Percentiles rank a stretch among this genome's conserved stretches.
Evolutionary conservation across 2,888 invertebrate species (phyloP).

Genomic region (Poecilobothrus nobilitatus): DNA sequence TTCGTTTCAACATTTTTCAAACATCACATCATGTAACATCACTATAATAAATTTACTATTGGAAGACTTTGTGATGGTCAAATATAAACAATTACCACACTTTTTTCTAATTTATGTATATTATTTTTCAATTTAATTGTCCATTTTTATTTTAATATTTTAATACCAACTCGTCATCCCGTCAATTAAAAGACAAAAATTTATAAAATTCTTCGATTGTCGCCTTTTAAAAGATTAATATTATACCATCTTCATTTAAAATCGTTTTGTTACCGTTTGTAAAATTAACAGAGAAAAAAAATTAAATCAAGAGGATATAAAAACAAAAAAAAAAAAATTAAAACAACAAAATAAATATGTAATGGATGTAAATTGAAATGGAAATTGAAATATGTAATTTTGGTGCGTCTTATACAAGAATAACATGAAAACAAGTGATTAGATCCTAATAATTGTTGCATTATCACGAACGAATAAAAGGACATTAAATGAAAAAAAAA

Average conservation of each 20-base stretch:
- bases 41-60: too few relatives aligned
- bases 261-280: neutral
- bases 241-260: neutral
- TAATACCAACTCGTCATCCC: neutral
- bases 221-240: neutral
- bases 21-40: too few relatives aligned
- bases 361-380: too few relatives aligned
- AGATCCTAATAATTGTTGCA: neutral
- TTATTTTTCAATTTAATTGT: too few relatives aligned
- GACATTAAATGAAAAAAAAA: neutral
- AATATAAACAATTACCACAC: too few relatives aligned
- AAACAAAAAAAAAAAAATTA: too few relatives aligned
- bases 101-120: too few relatives aligned
- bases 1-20: too few relatives aligned
- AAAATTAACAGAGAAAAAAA: neutral
- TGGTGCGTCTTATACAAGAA: neutral
- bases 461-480: neutral
- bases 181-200: neutral
- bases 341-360: neutral
- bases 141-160: neutral
- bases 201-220: neutral
- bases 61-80: too few relatives aligned
- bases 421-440: neutral
- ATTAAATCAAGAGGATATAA: too few relatives aligned
- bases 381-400: too few relatives aligned